Base-by-base conservation (phyloP, 1,140 invertebrate species). In the Neelides sp. region DNA sequence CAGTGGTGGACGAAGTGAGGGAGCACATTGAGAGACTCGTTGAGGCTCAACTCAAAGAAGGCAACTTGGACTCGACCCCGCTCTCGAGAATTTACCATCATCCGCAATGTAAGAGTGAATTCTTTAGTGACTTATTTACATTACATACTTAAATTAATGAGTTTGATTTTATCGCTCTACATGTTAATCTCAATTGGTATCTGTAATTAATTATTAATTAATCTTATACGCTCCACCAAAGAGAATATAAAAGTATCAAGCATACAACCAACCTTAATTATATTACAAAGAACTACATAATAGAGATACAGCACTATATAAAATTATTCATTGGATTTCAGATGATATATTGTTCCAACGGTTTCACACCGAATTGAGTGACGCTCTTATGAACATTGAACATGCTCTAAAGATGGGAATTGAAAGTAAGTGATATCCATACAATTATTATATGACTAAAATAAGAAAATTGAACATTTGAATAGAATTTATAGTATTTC, bases 371-470 rank as follows among this genome's bases (percentile, higher is more conserved):
- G 30, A 47, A 23, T 28, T 47, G 20, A 47, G 45, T 24, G 45
- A 47, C 36, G 45, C 30, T 2, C 32, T 47, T 4, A 36, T 47
- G 30, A 47, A 47, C 20, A 24, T 47, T 23, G 28, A 22, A 19
- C 36, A 47, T 36, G 34, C 45, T 36, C 34, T 47, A 3, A 47
- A 47, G 24, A 28, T 47, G 7, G 45, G 15, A 15, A 47, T 47
- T 28, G 45, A 47, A 47, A 47, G 45, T 47, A 47, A 47, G 45
- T n/a, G n/a, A n/a, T n/a, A n/a, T n/a, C n/a, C n/a, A n/a, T n/a
- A n/a, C 30, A 34, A 8, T 10, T 34, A 10, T 34, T 34, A 34
- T 10, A 10, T 34, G 8, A 34, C 8, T n/a, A 34, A 10, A 8
- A n/a, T 10, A 10, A 34, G n/a, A 34, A 8, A 34, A 34, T 10